These are phyloP conservation scores for Psilanteris sp. DNA, from an alignment of 1,140 invertebrate species.

Conservation along the genomic window DNA sequence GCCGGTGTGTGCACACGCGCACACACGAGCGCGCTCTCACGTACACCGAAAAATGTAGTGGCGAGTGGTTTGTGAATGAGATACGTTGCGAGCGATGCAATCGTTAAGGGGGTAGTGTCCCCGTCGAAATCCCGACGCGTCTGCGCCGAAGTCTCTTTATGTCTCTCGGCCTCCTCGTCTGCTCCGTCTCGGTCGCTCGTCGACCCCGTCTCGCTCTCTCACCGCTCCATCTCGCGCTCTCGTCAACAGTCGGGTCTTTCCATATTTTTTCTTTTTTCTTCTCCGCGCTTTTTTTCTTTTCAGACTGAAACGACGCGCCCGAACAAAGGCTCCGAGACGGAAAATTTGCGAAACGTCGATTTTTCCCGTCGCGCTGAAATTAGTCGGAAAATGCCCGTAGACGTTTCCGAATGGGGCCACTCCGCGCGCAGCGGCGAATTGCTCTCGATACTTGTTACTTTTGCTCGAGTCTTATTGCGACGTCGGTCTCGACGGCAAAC, in stretches of 20 bases:
- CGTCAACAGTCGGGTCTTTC: no score
- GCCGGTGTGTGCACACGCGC: no score
- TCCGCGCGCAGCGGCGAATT: constrained; percentile 11
- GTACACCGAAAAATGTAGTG: no score
- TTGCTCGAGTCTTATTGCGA: constrained; percentile 8
- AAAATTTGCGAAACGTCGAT: constrained; percentile 35
- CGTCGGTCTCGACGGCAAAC: background rate
- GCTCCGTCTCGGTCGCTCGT: constrained; percentile 13
- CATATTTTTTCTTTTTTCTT: no score
- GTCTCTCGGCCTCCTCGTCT: no score
- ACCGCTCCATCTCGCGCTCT: no score
- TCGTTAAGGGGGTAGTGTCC: constrained; percentile 67
- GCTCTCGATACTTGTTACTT: constrained; percentile 17
- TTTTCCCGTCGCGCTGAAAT: constrained; percentile 25
- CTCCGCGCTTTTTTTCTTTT: constrained; percentile 3
- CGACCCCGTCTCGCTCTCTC: constrained; percentile 14
- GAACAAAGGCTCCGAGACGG: constrained; percentile 28
- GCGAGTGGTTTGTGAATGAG: no score
- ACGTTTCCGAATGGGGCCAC: constrained; percentile 23
- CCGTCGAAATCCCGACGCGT: constrained; percentile 55
- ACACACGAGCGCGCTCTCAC: no score
- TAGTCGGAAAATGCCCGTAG: constrained; percentile 42
- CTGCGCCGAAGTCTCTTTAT: constrained; percentile 68
- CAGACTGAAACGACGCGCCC: constrained; percentile 25
- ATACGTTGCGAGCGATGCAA: no score